These are phyloP conservation scores for Cephalotes varians DNA, from an alignment of 2,888 invertebrate genomes.

Conservation along the genomic window DNA sequence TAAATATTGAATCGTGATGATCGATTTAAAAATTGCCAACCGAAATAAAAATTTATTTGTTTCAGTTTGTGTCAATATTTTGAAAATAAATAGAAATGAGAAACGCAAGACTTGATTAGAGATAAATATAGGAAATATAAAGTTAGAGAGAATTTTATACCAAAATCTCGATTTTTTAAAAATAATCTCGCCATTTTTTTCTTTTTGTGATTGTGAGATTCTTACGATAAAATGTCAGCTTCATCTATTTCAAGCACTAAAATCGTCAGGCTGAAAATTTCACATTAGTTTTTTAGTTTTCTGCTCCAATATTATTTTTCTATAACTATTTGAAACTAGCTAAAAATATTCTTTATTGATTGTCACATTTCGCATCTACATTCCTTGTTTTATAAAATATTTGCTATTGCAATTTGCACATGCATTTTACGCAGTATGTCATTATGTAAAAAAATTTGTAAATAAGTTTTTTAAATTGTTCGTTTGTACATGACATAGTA, in stretches of 20 bases:
- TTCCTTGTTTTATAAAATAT: conserved; percentile 21
- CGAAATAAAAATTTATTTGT: background rate
- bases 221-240: conserved; percentile 27
- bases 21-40: background rate
- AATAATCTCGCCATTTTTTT: background rate
- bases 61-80: background rate
- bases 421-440: too few species aligned
- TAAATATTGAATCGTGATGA: background rate
- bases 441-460: background rate
- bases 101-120: background rate
- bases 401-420: background rate
- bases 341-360: conserved; percentile 46
- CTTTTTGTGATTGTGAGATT: background rate
- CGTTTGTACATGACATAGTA: background rate
- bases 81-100: background rate
- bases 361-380: conserved; percentile 4
- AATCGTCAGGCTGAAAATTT: conserved; percentile 37
- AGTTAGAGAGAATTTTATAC: background rate
- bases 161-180: background rate
- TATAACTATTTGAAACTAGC: conserved; percentile 42
- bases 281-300: conserved; percentile 40
- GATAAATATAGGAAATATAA: background rate
- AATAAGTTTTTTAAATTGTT: background rate
- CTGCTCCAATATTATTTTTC: conserved; percentile 46
- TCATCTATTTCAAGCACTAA: conserved; percentile 43